Evolutionary conservation across 2,797 vertebrate genomes (phyloP).

Genomic region (Notolabrus celidotus): DNA sequence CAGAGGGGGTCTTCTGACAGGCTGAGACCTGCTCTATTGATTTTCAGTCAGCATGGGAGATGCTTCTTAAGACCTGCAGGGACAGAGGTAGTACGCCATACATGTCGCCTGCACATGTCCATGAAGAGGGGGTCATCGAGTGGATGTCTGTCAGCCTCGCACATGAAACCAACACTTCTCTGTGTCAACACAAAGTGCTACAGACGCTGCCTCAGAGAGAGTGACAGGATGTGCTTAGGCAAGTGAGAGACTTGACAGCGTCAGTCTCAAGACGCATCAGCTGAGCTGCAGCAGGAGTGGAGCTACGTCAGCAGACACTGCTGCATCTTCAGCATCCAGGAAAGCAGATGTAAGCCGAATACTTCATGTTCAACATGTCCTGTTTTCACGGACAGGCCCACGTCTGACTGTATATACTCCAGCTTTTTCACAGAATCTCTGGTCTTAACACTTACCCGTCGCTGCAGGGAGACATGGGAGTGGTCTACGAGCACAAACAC

Average conservation of each 20-base stretch:
- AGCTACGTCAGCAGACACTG: conserved; percentile 3
- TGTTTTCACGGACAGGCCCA: neutral
- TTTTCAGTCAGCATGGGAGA: conserved; percentile 31
- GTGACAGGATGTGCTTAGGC: conserved; percentile 26
- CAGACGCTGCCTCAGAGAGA: conserved; percentile 18
- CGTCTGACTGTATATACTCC: neutral
- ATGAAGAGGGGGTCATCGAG: neutral
- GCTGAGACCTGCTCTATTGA: conserved; percentile 21
- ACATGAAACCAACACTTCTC: conserved; percentile 25
- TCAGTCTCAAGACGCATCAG: conserved; percentile 17
- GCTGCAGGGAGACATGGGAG: neutral
- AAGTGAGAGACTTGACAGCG: conserved; percentile 18
- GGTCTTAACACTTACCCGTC: neutral
- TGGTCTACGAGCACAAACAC: neutral
- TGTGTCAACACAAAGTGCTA: conserved; percentile 25
- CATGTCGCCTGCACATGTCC: neutral
- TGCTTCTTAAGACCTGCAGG: neutral
- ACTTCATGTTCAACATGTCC: neutral
- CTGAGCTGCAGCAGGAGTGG: neutral
- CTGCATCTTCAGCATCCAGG: conserved; percentile 26
- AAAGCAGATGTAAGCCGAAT: conserved; percentile 11
- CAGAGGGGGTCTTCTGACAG: conserved; percentile 9
- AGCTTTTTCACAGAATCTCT: neutral
- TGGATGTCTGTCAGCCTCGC: conserved; percentile 4
- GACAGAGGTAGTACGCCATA: neutral